These are phyloP conservation scores for Chaetodon trifasciatus DNA, from an alignment of 2,797 vertebrate genomes.

Conservation along the genomic window DNA sequence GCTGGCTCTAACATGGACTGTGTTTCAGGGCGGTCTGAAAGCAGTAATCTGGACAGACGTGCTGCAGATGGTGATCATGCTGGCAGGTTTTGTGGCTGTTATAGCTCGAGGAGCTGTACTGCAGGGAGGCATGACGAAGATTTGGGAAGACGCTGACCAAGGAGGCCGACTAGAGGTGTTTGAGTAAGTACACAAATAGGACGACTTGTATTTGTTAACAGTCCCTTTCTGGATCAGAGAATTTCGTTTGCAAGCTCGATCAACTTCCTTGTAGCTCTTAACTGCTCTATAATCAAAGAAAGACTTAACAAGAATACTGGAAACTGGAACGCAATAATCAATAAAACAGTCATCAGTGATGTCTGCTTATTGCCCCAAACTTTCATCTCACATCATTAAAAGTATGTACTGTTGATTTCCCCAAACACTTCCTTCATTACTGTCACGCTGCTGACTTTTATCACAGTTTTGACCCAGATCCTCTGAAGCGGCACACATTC, in stretches of 20 bases:
- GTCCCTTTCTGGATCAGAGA: neutral
- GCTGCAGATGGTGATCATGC: slow-evolving; percentile 88
- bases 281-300: neutral
- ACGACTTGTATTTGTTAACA: neutral
- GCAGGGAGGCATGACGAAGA: slow-evolving; percentile 80
- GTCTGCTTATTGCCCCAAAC: neutral
- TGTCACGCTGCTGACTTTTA: neutral
- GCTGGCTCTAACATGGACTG: neutral
- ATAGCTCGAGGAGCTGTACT: slow-evolving; percentile 83
- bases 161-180: slow-evolving; percentile 83
- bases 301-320: neutral
- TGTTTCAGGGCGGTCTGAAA: slow-evolving; percentile 87
- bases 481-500: slow-evolving; percentile 86
- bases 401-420: neutral
- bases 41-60: slow-evolving; percentile 92
- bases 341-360: neutral
- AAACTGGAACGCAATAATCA: neutral
- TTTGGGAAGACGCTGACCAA: slow-evolving; percentile 82
- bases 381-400: neutral
- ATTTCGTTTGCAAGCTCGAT: neutral
- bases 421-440: neutral
- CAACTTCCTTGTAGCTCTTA: neutral
- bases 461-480: slow-evolving; percentile 86
- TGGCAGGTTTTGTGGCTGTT: slow-evolving; percentile 86
- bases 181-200: slow-evolving; percentile 74